phyloP scores from a whole-genome alignment of 2,113 vertebrate genomes.

The Sorex araneus region DNA sequence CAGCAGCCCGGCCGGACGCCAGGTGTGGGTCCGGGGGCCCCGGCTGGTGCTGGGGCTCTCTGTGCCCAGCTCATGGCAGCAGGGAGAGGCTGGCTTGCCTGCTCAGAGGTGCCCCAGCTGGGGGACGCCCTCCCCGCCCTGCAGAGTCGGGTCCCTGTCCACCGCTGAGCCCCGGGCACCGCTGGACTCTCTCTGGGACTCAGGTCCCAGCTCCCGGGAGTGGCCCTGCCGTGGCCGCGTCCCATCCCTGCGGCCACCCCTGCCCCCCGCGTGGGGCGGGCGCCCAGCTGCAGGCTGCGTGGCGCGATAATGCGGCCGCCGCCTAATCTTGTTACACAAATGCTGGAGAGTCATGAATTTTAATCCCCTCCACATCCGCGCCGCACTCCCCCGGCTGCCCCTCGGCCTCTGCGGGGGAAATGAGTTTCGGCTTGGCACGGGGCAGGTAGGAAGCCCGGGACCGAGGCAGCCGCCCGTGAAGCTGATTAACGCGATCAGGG shows the following conservation, averaged over 20 bases:
- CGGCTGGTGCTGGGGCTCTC: too few species aligned
- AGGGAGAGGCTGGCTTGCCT: too few species aligned
- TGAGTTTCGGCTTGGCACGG: constrained; percentile 91
- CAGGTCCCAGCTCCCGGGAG: background rate
- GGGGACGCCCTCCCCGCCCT: too few species aligned
- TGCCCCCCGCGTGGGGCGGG: constrained; percentile 85
- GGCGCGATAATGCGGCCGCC: constrained; percentile 99
- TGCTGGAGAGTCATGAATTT: constrained; percentile 99
- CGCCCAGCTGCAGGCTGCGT: constrained; percentile 99
- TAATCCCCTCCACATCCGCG: constrained; percentile 96
- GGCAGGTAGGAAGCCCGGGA: constrained; percentile 92
- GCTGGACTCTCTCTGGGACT: too few species aligned
- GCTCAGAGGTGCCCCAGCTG: too few species aligned
- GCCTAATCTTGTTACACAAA: constrained; percentile 99
- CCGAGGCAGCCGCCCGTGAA: constrained; percentile 99
- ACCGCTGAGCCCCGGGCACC: background rate
- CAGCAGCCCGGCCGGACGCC: too few species aligned
- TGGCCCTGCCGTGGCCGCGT: background rate
- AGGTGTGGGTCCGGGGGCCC: too few species aligned
- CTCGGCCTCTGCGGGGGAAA: constrained; percentile 73
- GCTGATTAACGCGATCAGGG: constrained; percentile 94
- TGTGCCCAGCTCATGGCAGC: too few species aligned
- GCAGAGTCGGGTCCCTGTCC: background rate
- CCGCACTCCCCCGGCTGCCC: constrained; percentile 91
- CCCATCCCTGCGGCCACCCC: too few species aligned